phyloP scores from a whole-genome alignment of 2,113 vertebrate species.

The Strigops habroptila region DNA sequence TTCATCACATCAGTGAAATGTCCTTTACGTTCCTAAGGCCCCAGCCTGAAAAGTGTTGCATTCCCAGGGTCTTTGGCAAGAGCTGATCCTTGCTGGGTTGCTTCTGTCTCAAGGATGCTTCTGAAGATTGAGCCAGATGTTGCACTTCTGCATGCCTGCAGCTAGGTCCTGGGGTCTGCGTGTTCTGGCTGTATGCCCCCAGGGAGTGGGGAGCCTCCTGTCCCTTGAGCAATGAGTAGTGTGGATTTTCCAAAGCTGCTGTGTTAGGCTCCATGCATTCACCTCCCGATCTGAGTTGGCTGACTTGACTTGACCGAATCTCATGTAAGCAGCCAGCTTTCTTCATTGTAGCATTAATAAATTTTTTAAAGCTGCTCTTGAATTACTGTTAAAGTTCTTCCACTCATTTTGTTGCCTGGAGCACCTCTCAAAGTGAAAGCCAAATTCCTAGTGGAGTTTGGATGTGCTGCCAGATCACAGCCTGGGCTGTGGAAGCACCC shows the following conservation, averaged over 20 bases:
- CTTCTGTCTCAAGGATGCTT: not conserved
- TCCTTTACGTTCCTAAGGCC: not conserved
- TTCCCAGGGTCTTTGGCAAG: not conserved
- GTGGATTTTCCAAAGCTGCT: not conserved
- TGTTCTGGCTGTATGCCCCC: not conserved
- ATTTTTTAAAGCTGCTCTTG: not conserved
- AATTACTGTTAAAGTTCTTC: not conserved
- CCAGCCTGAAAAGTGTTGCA: rapidly evolving
- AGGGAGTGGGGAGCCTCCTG: not conserved
- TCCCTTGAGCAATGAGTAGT: too few relatives aligned
- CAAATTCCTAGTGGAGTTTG: not conserved
- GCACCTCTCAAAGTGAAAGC: not conserved
- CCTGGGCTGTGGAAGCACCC: not conserved
- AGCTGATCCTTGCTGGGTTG: not conserved
- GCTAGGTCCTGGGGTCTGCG: not conserved
- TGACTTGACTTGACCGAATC: not conserved
- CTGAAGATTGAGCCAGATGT: not conserved
- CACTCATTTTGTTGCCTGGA: not conserved
- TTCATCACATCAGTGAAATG: not conserved
- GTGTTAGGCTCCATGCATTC: rapidly evolving
- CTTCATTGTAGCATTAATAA: not conserved
- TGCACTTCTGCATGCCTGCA: not conserved
- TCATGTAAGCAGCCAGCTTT: not conserved
- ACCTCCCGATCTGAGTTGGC: not conserved
- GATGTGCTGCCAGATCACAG: not conserved